These are phyloP conservation scores for Drosophila atroscutellata DNA, from an alignment of 2,888 invertebrate genomes.

Conservation along the genomic window DNA sequence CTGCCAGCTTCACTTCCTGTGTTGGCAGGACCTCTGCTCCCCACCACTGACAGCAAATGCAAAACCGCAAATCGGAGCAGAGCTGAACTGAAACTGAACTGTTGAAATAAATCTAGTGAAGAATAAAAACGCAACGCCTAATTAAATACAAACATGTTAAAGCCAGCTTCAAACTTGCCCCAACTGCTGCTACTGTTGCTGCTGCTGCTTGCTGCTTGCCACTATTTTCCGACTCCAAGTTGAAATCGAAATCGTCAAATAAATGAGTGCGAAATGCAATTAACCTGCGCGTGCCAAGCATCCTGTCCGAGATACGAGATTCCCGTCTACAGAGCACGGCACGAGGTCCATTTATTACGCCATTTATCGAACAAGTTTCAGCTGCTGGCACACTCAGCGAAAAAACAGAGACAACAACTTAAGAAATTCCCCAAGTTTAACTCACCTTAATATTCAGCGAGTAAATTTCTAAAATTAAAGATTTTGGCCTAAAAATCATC, in stretches of 20 bases:
- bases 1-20: constrained; percentile 40
- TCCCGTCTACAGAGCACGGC: constrained; percentile 17
- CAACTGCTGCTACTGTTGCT: background rate
- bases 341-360: constrained; percentile 59
- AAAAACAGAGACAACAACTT: background rate
- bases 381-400: constrained; percentile 12
- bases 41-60: constrained; percentile 13
- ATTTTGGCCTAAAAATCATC: background rate
- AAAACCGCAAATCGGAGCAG: background rate
- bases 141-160: constrained; percentile 62
- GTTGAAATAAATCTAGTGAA: constrained; percentile 49
- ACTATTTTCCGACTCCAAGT: background rate
- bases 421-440: background rate
- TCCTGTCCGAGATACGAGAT: constrained; percentile 26
- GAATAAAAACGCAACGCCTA: constrained; percentile 52
- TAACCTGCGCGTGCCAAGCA: constrained; percentile 75
- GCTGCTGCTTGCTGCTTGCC: background rate
- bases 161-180: constrained; percentile 18
- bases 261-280: constrained; percentile 74
- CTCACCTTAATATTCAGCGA: background rate
- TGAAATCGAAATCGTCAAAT: constrained; percentile 55
- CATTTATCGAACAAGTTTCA: constrained; percentile 63
- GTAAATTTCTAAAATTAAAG: background rate
- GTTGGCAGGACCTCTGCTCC: constrained; percentile 10
- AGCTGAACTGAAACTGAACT: constrained; percentile 7